phyloP scores from a whole-genome alignment of 1,140 invertebrate species.

The Drosophila willistoni region DNA sequence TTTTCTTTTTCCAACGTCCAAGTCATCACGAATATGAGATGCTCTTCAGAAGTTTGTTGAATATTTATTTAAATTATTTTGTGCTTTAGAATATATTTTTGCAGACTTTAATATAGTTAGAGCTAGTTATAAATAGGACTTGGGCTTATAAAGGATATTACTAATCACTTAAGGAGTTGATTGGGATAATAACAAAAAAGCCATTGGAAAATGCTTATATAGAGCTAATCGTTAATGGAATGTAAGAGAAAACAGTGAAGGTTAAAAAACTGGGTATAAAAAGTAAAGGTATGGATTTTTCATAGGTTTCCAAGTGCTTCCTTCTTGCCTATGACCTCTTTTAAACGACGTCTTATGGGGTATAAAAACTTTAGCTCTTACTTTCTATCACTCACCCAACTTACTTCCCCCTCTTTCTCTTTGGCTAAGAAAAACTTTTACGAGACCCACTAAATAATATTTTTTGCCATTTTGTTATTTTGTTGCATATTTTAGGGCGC shows the following conservation, averaged over 20 bases:
- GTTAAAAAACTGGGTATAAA: too few species aligned
- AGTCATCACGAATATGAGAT: neutral
- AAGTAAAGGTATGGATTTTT: neutral
- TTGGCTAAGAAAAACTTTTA: constrained; percentile 35
- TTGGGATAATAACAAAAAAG: too few species aligned
- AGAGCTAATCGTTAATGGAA: too few species aligned
- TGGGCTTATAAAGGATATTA: too few species aligned
- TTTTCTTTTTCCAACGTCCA: neutral
- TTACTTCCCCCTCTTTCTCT: neutral
- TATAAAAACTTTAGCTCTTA: neutral
- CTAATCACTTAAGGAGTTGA: too few species aligned
- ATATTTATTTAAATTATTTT: neutral
- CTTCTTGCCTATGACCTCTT: neutral
- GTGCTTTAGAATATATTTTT: too few species aligned
- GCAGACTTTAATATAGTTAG: too few species aligned
- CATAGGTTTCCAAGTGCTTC: neutral
- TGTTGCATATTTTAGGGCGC: constrained; percentile 62
- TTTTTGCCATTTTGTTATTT: constrained; percentile 43
- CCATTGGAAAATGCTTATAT: too few species aligned
- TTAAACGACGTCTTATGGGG: neutral
- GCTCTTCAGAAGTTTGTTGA: neutral
- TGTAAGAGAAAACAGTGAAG: too few species aligned
- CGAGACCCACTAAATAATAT: constrained; percentile 64
- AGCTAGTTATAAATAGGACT: too few species aligned
- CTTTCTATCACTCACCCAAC: neutral